Conservation (phyloP, 2,113 vertebrate genomes). For the Phylloscopus trochiloides region DNA sequence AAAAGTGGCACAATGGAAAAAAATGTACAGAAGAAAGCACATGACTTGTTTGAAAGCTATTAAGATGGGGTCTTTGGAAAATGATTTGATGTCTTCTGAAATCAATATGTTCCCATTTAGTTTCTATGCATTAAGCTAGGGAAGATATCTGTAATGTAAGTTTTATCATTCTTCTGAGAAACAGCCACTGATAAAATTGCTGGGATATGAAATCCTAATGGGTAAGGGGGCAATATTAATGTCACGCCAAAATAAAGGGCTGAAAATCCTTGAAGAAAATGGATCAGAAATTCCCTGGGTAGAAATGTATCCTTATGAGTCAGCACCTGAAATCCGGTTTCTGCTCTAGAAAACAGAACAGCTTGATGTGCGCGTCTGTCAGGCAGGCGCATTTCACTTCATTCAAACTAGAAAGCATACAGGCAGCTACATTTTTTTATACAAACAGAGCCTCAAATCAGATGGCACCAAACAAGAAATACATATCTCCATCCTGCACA, state of each 20-base stretch:
- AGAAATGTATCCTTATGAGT: conserved; percentile 47
- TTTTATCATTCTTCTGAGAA: conserved; percentile 6
- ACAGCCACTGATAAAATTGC: not conserved
- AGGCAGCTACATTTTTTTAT: conserved; percentile 17
- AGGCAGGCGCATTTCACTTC: conserved; percentile 16
- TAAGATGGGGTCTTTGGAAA: not conserved
- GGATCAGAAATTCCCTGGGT: conserved; percentile 47
- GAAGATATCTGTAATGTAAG: not conserved
- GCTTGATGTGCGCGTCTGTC: conserved; percentile 10
- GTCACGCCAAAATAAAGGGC: not conserved
- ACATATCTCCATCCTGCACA: conserved; percentile 3
- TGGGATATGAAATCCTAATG: not conserved
- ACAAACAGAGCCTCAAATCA: conserved; percentile 46
- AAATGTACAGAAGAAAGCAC: not conserved
- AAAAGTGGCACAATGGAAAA: not conserved
- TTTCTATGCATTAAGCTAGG: not conserved
- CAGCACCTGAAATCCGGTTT: conserved; percentile 54
- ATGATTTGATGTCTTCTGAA: not conserved
- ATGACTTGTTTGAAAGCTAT: not conserved
- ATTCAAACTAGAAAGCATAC: conserved; percentile 34
- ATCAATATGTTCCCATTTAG: not conserved
- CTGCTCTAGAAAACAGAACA: conserved; percentile 62
- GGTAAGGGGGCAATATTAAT: not conserved
- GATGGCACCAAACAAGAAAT: conserved; percentile 26
- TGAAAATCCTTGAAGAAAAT: conserved; percentile 49